Percentiles rank a stretch among this genome's conserved stretches.
phyloP scores from a whole-genome alignment of 2,797 vertebrate genomes.

The Arremon aurantiirostris region DNA sequence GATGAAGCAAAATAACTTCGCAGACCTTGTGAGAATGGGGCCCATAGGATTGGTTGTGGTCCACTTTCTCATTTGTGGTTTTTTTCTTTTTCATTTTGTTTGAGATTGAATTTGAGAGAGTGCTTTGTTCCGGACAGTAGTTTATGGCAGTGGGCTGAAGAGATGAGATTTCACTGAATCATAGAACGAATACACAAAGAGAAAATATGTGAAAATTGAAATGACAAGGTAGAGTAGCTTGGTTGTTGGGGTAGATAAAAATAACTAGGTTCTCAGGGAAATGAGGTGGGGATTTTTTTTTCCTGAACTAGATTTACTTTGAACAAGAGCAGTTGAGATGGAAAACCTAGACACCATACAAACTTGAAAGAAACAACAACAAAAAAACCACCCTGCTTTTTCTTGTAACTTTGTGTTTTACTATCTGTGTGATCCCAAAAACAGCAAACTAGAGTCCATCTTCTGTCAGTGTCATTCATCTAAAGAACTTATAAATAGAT shows the following conservation, averaged over 20 bases:
- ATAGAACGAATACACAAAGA: conserved; percentile 66
- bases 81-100: conserved; percentile 73
- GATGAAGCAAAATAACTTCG: conserved; percentile 50
- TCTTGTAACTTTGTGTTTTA: neutral
- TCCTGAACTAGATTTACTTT: conserved; percentile 43
- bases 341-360: conserved; percentile 21
- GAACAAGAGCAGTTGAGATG: conserved; percentile 38
- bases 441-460: neutral
- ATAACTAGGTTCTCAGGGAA: conserved; percentile 64
- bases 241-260: conserved; percentile 69
- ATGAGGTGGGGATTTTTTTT: conserved; percentile 43
- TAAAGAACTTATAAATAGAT: neutral
- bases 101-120: conserved; percentile 71
- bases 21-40: conserved; percentile 33
- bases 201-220: conserved; percentile 76
- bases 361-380: neutral
- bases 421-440: neutral
- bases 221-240: conserved; percentile 71
- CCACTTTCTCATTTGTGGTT: conserved; percentile 65
- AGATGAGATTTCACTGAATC: conserved; percentile 72
- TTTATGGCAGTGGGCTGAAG: conserved; percentile 60
- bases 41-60: conserved; percentile 51
- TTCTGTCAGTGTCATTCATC: neutral
- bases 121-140: conserved; percentile 65
- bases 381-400: neutral